Evolutionary conservation across 2,888 invertebrate genomes (phyloP).

Genomic region (Eulithis prunata): DNA sequence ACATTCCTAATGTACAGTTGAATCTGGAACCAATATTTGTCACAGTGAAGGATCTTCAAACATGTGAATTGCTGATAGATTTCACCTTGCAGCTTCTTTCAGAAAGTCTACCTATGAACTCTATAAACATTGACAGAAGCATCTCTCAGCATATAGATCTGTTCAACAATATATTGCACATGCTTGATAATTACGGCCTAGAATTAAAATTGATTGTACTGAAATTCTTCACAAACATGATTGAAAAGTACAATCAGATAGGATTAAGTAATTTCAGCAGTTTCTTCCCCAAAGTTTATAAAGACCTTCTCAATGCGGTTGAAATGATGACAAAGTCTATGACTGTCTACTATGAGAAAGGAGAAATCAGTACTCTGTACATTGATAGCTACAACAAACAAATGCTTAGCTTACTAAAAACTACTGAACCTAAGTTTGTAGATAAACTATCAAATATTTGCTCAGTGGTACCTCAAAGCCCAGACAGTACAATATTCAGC

Average conservation of each 20-base stretch:
- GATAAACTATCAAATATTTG: constrained; percentile 58
- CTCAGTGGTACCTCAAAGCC: constrained; percentile 54
- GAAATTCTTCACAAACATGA: constrained; percentile 65
- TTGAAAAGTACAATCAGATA: constrained; percentile 60
- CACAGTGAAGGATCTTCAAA: constrained; percentile 59
- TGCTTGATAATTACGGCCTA: constrained; percentile 67
- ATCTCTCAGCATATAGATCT: constrained; percentile 50
- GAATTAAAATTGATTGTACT: constrained; percentile 67
- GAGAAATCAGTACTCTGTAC: constrained; percentile 55
- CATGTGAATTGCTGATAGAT: constrained; percentile 66
- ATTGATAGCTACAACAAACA: constrained; percentile 59
- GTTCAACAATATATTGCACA: constrained; percentile 56
- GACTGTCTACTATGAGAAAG: constrained; percentile 63
- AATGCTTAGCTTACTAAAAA: constrained; percentile 53
- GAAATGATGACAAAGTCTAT: constrained; percentile 62
- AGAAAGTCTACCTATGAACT: constrained; percentile 65
- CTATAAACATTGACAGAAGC: constrained; percentile 56
- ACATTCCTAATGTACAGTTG: constrained; percentile 66
- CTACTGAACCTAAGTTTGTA: constrained; percentile 43
- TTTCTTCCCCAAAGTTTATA: constrained; percentile 56
- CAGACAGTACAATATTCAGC: constrained; percentile 53
- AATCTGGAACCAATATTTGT: constrained; percentile 74
- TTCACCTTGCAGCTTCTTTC: constrained; percentile 66
- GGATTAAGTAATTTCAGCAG: constrained; percentile 55
- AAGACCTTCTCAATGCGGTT: constrained; percentile 53